Percentiles rank a stretch among this genome's conserved stretches.
phyloP scores from a whole-genome alignment of 2,113 vertebrate species.

The Gambusia holbrooki region DNA sequence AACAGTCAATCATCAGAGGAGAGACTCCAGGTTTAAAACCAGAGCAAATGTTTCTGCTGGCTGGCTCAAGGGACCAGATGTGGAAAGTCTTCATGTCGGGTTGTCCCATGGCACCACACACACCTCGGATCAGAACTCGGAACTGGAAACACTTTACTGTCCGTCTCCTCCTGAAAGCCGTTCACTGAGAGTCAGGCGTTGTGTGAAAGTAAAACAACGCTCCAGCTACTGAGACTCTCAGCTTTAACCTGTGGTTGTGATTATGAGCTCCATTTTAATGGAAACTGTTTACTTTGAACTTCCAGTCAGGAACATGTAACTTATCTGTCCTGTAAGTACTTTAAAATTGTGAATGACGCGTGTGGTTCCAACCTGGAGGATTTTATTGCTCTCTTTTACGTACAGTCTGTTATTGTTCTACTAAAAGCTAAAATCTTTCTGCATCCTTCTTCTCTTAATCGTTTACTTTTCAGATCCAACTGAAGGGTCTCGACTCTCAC shows the following conservation, averaged over 20 bases:
- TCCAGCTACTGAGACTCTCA: slow-evolving; percentile 35
- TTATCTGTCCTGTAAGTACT: slow-evolving; percentile 30
- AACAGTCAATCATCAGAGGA: background rate
- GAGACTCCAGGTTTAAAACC: slow-evolving; percentile 27
- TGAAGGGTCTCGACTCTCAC: slow-evolving; percentile 8
- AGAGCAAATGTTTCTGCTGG: slow-evolving; percentile 36
- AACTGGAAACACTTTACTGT: slow-evolving; percentile 54
- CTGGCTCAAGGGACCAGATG: slow-evolving; percentile 8
- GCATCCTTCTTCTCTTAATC: no score
- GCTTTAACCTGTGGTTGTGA: slow-evolving; percentile 22
- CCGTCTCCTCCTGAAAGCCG: background rate
- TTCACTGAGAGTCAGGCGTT: background rate
- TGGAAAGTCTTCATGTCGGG: background rate
- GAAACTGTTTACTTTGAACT: slow-evolving; percentile 32
- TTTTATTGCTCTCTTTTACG: slow-evolving; percentile 10
- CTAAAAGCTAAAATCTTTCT: slow-evolving; percentile 17
- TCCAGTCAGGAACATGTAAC: slow-evolving; percentile 14
- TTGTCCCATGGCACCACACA: slow-evolving; percentile 6
- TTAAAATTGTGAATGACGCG: slow-evolving; percentile 18
- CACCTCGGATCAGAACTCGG: slow-evolving; percentile 9
- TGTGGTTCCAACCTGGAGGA: slow-evolving; percentile 8
- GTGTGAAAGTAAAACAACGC: slow-evolving; percentile 22
- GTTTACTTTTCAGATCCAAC: slow-evolving; percentile 14
- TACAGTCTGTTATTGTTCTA: slow-evolving; percentile 6
- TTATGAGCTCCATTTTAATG: slow-evolving; percentile 20